A percentile compares a stretch with the other conserved stretches of the same genome.
These are phyloP conservation scores for Callimorpha dominula DNA, from an alignment of 2,888 invertebrate genomes.

Conservation along the genomic window DNA sequence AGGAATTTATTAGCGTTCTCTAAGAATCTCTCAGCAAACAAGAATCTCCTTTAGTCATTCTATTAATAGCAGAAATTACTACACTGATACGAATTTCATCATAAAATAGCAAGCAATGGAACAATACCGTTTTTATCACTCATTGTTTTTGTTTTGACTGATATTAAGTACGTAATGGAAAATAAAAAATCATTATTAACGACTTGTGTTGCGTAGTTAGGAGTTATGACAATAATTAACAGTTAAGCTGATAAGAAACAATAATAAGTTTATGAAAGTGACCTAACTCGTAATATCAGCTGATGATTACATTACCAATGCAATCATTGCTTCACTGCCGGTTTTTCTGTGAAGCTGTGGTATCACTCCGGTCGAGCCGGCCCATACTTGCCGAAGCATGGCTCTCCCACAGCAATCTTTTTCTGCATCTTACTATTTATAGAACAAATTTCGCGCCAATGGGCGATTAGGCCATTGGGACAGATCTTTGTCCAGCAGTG, in stretches of 20 bases:
- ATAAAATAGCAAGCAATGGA: neutral
- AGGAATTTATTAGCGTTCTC: too few relatives aligned
- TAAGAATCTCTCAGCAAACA: too few relatives aligned
- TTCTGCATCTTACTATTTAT: too few relatives aligned
- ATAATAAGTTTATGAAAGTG: neutral
- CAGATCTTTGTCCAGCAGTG: too few relatives aligned
- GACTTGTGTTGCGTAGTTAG: neutral
- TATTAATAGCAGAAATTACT: neutral
- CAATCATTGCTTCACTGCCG: too few relatives aligned
- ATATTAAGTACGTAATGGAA: neutral
- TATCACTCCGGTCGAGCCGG: too few relatives aligned
- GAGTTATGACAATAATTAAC: too few relatives aligned
- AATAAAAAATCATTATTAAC: neutral
- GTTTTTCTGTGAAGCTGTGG: too few relatives aligned
- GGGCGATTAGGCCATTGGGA: too few relatives aligned
- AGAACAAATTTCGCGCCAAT: too few relatives aligned
- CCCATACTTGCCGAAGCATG: too few relatives aligned
- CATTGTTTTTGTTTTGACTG: constrained; percentile 5
- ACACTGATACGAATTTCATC: neutral
- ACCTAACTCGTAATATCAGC: neutral
- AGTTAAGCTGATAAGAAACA: neutral
- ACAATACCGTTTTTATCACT: neutral
- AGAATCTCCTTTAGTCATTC: neutral
- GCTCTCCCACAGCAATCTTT: too few relatives aligned
- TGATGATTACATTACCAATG: neutral